Evolutionary conservation across 2,113 vertebrate species (phyloP), one percentile per base, ranked within the genome.

Genomic region (Harpagus bidentatus): DNA sequence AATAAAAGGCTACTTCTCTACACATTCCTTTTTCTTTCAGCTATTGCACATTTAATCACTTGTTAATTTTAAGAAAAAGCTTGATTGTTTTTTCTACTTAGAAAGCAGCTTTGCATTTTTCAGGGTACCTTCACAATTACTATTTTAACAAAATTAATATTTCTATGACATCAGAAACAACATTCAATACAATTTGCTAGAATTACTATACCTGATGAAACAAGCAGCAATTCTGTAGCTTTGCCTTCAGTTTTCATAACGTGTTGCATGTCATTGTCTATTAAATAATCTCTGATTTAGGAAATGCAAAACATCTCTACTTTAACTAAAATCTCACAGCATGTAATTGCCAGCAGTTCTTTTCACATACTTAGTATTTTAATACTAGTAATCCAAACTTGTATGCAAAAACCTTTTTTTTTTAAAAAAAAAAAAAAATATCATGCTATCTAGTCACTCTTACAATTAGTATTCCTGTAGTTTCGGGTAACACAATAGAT

Each of bases 401-500:
- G 25, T 58, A 3, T 12, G 34, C 55, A 70, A 96, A 92, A 72
- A 43, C 52, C 72, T 19, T 40, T 86, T 72, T 84, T 43, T 62
- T 84, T 43, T 62, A 10, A 8, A 47, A 45, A 55, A 56, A 34
- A 34, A 63, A 52, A 70, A 40, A 88, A 48, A 48, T 23, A 23
- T 25, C 22, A 50, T 50, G 93, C 91, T 92, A 71, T 62, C 81
- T 61, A 71, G 79, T 96, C 77, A 85, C 67, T 48, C 81, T 92
- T 63, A 72, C 94, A 93, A 96, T 94, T 89, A 86, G 93, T 89
- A 92, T 97, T 94, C 52, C 95, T 53, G 76, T 72, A 97, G 93
- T 97, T 92, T 97, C 85, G 72, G 95, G 93, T 97, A 97, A 97
- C 97, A 91, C 96, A 95, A 97, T 93, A 90, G 97, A 97, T 96